A percentile compares a stretch with the other conserved stretches of the same genome.
Conservation (phyloP, 2,888 invertebrate species). For the Eilema caniola region DNA sequence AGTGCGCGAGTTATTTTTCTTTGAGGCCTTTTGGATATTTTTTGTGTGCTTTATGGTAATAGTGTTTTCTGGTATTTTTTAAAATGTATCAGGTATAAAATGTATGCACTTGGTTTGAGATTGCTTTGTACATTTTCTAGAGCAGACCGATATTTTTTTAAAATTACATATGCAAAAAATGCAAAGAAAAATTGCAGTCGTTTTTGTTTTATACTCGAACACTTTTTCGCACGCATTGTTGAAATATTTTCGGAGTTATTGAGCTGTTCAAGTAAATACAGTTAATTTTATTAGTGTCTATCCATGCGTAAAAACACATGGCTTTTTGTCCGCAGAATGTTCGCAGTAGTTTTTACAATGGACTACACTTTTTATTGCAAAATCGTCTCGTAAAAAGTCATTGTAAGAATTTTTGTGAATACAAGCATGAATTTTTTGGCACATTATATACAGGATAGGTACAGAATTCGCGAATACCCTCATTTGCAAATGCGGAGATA, state of each 20-base stretch:
- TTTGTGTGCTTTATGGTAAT: conserved; percentile 50
- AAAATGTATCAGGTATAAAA: neutral
- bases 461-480: conserved; percentile 38
- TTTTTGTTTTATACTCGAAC: neutral
- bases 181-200: neutral
- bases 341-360: neutral
- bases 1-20: conserved; percentile 55
- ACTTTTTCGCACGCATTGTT: conserved; percentile 1
- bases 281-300: neutral
- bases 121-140: neutral
- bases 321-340: neutral
- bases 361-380: neutral
- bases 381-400: neutral
- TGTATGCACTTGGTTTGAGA: neutral
- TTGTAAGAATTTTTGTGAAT: neutral
- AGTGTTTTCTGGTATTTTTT: conserved; percentile 20
- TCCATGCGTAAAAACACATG: neutral
- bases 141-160: neutral
- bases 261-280: neutral
- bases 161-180: neutral
- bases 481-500: conserved; percentile 45
- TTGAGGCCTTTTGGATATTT: conserved; percentile 52
- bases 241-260: neutral
- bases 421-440: neutral
- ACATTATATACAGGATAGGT: conserved; percentile 18